Evolutionary conservation across 2,888 invertebrate genomes (phyloP), one percentile per base, ranked within the genome.

Genomic region (Diplolepis rosae): DNA sequence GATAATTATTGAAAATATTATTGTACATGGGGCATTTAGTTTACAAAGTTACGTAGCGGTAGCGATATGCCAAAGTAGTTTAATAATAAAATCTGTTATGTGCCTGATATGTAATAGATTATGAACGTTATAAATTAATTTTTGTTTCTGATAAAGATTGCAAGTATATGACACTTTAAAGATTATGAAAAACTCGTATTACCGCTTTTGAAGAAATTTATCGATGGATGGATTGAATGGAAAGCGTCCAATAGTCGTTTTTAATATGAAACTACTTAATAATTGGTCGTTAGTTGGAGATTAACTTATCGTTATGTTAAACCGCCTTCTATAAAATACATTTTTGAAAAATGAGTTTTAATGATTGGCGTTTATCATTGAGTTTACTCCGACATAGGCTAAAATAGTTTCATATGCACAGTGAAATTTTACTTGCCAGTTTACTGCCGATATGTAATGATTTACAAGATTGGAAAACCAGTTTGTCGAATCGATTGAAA

Each of bases 401-500:
- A n/a, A 39, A 61, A 61, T 61, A 24, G 24, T 61, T 61, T 61
- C 39, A 61, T 61, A 35, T 61, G 61, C 61, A 24, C 61, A 35
- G 61, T 24, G 24, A 61, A 61, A 61, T 61, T 61, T 61, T 35
- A 61, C 35, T 61, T 61, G 61, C 24, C 39, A 61, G 61, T 61
- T 61, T 61, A 61, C 61, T 61, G 22, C 39, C 61, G 11, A 61
- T 61, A 61, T 39, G 61, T 39, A 39, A 35, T 61, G 61, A 61
- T 61, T 61, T 61, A 61, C 61, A 61, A 22, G 61, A 39, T 56
- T 18, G 61, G 13, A 39, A 61, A 61, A 61, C 61, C 61, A 61
- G 61, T 61, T 61, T 18, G 24, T 61, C 18, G 54, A 35, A 61
- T 61, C 24, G 24, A 61, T 61, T 61, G 39, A 24, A 61, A 61